Evolutionary conservation across 2,113 vertebrate species (phyloP).

Genomic region (Gopherus evgoodei): DNA sequence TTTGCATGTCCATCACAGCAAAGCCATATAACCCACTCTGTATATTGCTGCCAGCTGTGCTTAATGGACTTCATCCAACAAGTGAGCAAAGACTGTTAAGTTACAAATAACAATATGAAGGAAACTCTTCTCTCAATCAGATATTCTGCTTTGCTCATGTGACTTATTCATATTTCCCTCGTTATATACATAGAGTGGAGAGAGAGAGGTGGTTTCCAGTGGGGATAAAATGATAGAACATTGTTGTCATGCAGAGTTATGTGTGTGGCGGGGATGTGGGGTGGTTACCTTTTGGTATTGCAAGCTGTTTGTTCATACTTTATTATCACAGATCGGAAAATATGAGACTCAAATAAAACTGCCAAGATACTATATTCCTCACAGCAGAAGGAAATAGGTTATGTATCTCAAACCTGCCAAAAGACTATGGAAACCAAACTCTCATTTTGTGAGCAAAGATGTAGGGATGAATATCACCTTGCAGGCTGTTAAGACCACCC

Average conservation of each 20-base stretch:
- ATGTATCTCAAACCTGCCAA: conserved; percentile 21
- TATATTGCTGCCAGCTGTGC: conserved; percentile 9
- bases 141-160: neutral
- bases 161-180: neutral
- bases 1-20: conserved; percentile 12
- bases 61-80: neutral
- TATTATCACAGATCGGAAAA: conserved; percentile 34
- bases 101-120: conserved; percentile 29
- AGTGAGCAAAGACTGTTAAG: neutral
- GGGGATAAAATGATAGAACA: neutral
- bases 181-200: conserved; percentile 11
- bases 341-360: conserved; percentile 30
- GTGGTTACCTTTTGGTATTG: neutral
- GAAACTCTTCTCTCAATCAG: conserved; percentile 16
- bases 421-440: conserved; percentile 37
- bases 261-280: neutral
- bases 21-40: neutral
- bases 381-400: conserved; percentile 21
- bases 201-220: neutral
- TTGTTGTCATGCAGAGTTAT: neutral
- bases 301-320: conserved; percentile 29
- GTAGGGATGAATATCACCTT: conserved; percentile 19
- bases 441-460: conserved; percentile 43
- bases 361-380: neutral
- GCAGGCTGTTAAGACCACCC: conserved; percentile 49